Base-by-base conservation (phyloP, 2,113 vertebrate species). In the Microtus pennsylvanicus region DNA sequence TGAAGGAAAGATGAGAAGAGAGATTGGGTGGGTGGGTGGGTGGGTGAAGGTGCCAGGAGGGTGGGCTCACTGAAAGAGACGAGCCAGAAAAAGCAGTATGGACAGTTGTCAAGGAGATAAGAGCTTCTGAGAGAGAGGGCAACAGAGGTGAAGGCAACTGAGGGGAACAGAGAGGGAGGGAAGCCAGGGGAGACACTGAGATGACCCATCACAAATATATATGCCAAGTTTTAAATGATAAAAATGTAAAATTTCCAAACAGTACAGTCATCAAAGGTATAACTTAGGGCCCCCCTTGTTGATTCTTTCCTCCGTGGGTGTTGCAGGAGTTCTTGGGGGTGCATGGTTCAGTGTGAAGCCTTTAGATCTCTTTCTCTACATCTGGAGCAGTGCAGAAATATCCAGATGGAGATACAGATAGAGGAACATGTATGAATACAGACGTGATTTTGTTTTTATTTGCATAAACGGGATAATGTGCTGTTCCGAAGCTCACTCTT, bases 41-140 rank as follows among this genome's bases (percentile, higher is more conserved):
- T 2, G 0, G 26, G 12, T 10, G 24, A 52, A 19, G 35, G 3
- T 1, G 9, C 3, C 2, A 28, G 45, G 17, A 81, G 8, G 24
- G 30, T 8, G 21, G 28, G 21, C 30, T 94, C 42, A 1, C 65
- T 86, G 47, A 21, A 38, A n/a, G 38, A 35, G 38, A 89, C 77
- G 47, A 11, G 38, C 28, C 33, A 7, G 45, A 50, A 16, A 50
- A 45, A 63, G 12, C 69, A 75, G 12, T 30, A 7, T 12, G 30
- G n/a, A 55, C 52, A 61, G 28, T 21, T 50, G 42, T 63, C 35
- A 28, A 69, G 47, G 65, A 28, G 5, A 24, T 45, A 7, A 58
- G 7, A 35, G 26, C 45, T n/a, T 47, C 45, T 75, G 28, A 83
- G 80, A 61, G 9, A 70, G 12, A 9, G 52, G 33, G 13, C 3